Conservation (phyloP, 23 tunicate species). For the Ascidia mentula region DNA sequence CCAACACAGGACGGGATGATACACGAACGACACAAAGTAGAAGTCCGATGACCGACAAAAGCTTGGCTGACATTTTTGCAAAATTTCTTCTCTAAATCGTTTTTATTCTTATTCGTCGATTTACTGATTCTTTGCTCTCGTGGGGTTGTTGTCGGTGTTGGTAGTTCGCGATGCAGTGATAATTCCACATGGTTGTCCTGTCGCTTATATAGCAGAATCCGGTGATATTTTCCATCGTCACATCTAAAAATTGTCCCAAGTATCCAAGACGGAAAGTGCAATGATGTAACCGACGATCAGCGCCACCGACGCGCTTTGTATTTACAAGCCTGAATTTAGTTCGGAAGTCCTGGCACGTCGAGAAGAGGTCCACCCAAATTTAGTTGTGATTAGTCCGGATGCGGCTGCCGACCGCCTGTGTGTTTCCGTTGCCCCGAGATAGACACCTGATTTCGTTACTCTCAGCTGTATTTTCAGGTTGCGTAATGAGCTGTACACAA, state of each 20-base stretch:
- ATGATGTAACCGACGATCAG: slow-evolving; percentile 1
- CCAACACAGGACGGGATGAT: neutral
- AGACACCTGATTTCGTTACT: neutral
- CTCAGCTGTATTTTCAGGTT: neutral
- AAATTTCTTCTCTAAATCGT: neutral
- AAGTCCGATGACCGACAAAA: neutral
- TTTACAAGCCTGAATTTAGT: no score
- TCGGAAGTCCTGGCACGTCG: no score
- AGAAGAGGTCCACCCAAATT: neutral
- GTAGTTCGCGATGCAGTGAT: neutral
- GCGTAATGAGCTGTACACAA: neutral
- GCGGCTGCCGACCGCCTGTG: neutral
- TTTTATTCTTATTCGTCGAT: neutral
- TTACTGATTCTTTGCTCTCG: neutral
- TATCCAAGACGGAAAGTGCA: neutral
- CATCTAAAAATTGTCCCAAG: neutral
- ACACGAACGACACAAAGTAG: neutral
- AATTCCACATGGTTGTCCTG: neutral
- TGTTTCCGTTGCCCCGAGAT: slow-evolving; percentile 2
- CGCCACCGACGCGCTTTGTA: neutral
- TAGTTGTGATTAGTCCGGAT: neutral
- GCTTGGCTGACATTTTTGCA: neutral
- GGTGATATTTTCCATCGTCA: neutral
- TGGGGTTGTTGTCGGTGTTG: neutral
- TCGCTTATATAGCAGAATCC: neutral